Base-by-base conservation (phyloP, 1,140 invertebrate species). In the Homarus americanus region DNA sequence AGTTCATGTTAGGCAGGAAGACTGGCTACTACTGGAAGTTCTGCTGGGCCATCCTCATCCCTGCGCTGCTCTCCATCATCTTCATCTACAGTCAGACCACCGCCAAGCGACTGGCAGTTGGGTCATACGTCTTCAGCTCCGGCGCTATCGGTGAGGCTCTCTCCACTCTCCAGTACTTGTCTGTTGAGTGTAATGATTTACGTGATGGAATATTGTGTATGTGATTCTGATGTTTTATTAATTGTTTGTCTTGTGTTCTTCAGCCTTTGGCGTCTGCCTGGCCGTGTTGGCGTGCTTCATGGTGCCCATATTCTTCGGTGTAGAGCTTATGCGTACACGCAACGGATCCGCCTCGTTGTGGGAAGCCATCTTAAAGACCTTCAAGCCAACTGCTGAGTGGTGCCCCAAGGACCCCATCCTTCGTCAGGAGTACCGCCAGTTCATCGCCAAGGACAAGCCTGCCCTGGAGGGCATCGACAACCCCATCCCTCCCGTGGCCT, bases 1-100 rank as follows among this genome's bases (percentile, higher is more conserved):
- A 97, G 93, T 97, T 97, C 93, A 98, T 98, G 97, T 94, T 97
- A 83, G 96, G 96, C 7, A 95, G 95, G 38, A 95, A 95, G 91
- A 96, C 97, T 0, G 96, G 96, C 1, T 90, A 96, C 0, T 98
- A 97, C 94, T 98, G 97, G 97, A 95, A 96, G 83, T 93, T 97
- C n/a, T 97, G 97, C 91, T 98, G 97, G 97, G 96, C 96, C 38
- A 93, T 97, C 84, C 94, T 98, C 34, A 97, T 96, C 15, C 97
- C 93, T 0, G 93, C 96, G 0, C 95, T 97, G 89, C 95, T 98
- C 93, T 94, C 96, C 28, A 94, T 96, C 0, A 96, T 97, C 58
- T 96, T 97, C 85, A 93, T 96, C 1, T 97, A 97, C 93, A 96
- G 96, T 0, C 94, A 97, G 44, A 36, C 40, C 38, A 76, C 49